Evolutionary conservation across 2,888 invertebrate genomes (phyloP).

Genomic region (Podotricha telesiphe): DNA sequence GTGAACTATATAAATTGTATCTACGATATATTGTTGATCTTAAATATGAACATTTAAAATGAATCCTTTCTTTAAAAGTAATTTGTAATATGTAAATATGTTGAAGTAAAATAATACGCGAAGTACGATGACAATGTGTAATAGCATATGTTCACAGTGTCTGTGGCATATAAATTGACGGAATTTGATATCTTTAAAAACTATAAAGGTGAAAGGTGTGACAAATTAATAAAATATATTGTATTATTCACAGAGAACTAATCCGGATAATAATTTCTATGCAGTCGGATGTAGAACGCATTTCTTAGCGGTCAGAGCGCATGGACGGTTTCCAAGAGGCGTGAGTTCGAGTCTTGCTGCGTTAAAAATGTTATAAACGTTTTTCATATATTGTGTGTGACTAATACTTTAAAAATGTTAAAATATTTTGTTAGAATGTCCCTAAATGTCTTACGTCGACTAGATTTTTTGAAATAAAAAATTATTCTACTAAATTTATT

Average conservation of each 20-base stretch:
- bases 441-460: background rate
- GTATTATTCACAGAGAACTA: background rate
- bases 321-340: too few species aligned
- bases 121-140: background rate
- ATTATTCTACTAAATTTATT: background rate
- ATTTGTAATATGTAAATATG: background rate
- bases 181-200: slow-evolving; percentile 3
- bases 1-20: too few species aligned
- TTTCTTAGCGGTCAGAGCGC: too few species aligned
- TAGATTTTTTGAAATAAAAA: background rate
- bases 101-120: background rate
- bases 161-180: background rate
- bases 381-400: too few species aligned
- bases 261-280: too few species aligned
- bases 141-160: background rate
- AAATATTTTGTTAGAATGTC: too few species aligned
- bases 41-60: background rate
- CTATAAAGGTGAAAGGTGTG: background rate
- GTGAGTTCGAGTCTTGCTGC: too few species aligned
- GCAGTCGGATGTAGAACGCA: too few species aligned
- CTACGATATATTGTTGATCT: too few species aligned
- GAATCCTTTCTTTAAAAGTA: background rate
- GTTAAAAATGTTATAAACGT: too few species aligned
- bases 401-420: too few species aligned
- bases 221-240: background rate